Conservation (phyloP, 2,888 invertebrate genomes). For the Polietes domitor region DNA sequence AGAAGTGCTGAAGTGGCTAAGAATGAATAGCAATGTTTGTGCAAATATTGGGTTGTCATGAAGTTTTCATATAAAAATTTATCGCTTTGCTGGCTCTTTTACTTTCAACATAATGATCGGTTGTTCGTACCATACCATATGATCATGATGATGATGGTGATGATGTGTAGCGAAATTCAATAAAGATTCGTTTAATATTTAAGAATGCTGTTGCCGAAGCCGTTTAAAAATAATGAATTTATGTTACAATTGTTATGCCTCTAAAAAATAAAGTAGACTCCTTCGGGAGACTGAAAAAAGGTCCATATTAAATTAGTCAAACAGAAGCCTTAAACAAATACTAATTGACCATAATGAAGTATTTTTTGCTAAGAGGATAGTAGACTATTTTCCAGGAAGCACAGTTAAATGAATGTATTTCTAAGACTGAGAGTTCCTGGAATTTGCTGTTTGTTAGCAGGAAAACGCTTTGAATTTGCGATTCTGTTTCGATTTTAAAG, state of each 20-base stretch:
- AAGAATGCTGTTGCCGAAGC: neutral
- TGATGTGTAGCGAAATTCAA: neutral
- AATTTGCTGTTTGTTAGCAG: no score
- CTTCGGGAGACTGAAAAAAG: no score
- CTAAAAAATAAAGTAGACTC: no score
- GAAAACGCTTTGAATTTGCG: no score
- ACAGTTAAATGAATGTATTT: no score
- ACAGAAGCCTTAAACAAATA: neutral
- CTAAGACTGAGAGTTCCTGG: no score
- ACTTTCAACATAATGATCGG: constrained; percentile 26
- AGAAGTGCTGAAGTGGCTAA: neutral
- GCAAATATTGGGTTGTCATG: constrained; percentile 49
- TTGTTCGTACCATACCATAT: constrained; percentile 14
- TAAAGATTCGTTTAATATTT: neutral
- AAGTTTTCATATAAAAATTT: constrained; percentile 57
- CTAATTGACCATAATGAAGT: neutral
- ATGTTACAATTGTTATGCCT: neutral
- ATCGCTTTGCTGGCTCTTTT: constrained; percentile 32
- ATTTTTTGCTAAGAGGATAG: neutral
- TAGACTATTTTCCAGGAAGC: neutral
- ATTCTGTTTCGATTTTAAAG: no score
- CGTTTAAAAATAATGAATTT: neutral
- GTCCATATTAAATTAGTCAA: neutral
- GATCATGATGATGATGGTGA: no score
- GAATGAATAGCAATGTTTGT: neutral